phyloP scores from a whole-genome alignment of 2,888 invertebrate genomes.

The Theretra japonica region DNA sequence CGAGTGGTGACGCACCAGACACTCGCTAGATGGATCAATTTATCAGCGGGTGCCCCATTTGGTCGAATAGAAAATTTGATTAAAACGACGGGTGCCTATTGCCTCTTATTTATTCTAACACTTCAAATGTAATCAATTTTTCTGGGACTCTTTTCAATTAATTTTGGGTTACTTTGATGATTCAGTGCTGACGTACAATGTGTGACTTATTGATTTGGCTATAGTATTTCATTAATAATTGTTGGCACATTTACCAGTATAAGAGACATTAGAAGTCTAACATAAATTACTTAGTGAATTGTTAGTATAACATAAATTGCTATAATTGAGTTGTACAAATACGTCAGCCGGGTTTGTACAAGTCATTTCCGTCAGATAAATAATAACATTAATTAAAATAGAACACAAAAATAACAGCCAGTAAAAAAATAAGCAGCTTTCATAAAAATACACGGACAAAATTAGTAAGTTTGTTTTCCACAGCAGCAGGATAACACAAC shows the following conservation, averaged over 20 bases:
- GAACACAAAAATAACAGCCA: neutral
- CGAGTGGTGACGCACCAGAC: conserved; percentile 43
- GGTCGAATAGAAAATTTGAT: conserved; percentile 66
- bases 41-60: conserved; percentile 64
- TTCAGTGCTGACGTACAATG: neutral
- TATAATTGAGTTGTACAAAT: too few species aligned
- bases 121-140: conserved; percentile 52
- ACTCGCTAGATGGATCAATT: conserved; percentile 61
- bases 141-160: conserved; percentile 35
- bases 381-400: neutral
- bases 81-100: conserved; percentile 56
- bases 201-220: neutral
- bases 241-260: neutral
- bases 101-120: conserved; percentile 54
- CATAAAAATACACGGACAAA: neutral
- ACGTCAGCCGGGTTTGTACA: too few species aligned
- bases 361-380: neutral
- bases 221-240: neutral
- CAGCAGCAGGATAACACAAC: conserved; percentile 36
- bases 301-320: too few species aligned
- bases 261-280: too few species aligned
- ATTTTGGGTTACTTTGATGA: neutral
- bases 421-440: neutral
- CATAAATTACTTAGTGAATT: too few species aligned
- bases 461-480: neutral